Conservation (phyloP, 2,888 invertebrate genomes). For the Amorpha juglandis region DNA sequence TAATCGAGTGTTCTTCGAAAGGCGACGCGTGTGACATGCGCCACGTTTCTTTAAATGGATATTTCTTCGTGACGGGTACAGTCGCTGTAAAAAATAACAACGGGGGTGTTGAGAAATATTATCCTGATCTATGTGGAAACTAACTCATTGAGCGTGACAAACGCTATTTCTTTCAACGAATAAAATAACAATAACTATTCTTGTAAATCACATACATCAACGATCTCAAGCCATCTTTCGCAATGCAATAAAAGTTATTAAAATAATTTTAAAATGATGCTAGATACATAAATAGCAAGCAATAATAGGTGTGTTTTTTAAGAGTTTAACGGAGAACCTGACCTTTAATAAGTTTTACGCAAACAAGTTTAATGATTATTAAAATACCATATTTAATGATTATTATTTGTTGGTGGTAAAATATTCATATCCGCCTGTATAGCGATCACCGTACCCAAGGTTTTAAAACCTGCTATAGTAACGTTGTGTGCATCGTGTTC, state of each 20-base stretch:
- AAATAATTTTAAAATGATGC: not conserved
- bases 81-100: slow-evolving; percentile 31
- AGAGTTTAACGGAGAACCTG: too few species aligned
- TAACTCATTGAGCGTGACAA: not conserved
- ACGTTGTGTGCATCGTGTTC: too few species aligned
- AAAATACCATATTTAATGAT: too few species aligned
- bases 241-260: not conserved
- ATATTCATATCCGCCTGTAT: too few species aligned
- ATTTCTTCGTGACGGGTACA: slow-evolving; percentile 55
- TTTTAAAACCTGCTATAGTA: too few species aligned
- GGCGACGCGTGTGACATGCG: slow-evolving; percentile 68
- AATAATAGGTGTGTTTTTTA: too few species aligned
- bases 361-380: too few species aligned
- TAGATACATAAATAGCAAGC: too few species aligned
- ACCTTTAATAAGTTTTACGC: too few species aligned
- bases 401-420: too few species aligned
- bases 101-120: not conserved
- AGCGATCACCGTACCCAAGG: too few species aligned
- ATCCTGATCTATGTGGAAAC: not conserved
- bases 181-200: not conserved
- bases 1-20: slow-evolving; percentile 68
- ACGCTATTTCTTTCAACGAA: not conserved
- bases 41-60: slow-evolving; percentile 62
- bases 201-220: not conserved
- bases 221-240: not conserved